A percentile compares a stretch with the other conserved stretches of the same genome.
Conservation (phyloP, 2,113 vertebrate species). For the Bucco capensis region DNA sequence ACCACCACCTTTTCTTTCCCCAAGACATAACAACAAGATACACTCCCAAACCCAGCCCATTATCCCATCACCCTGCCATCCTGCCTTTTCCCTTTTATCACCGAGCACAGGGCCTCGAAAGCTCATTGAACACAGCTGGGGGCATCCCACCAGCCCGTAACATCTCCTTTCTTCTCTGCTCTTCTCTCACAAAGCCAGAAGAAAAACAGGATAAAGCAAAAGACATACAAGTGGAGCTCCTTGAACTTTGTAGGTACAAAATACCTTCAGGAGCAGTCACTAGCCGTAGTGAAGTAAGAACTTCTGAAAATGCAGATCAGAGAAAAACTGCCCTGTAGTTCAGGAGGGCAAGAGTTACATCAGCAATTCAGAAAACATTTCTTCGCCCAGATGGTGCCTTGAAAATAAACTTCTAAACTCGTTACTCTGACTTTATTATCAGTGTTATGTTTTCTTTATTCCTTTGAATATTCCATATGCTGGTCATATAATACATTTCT, state of each 20-base stretch:
- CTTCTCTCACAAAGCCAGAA: neutral
- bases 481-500: conserved; percentile 69
- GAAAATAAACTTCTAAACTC: conserved; percentile 55
- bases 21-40: neutral
- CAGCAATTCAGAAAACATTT: neutral
- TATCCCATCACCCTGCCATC: neutral
- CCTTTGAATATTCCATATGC: conserved; percentile 71
- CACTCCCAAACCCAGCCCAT: fast-evolving
- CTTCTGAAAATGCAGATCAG: neutral
- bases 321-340: conserved; percentile 14
- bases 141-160: neutral
- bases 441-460: conserved; percentile 66
- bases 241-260: neutral
- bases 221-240: neutral
- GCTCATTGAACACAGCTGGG: neutral
- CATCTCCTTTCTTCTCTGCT: neutral
- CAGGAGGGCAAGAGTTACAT: conserved; percentile 50
- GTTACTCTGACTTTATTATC: conserved; percentile 64
- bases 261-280: neutral
- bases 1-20: neutral
- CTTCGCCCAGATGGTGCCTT: conserved; percentile 46
- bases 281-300: neutral
- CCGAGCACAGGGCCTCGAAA: neutral
- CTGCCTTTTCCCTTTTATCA: neutral
- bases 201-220: neutral